Conservation (phyloP, 2,113 vertebrate genomes). For the Holacanthus passer region DNA sequence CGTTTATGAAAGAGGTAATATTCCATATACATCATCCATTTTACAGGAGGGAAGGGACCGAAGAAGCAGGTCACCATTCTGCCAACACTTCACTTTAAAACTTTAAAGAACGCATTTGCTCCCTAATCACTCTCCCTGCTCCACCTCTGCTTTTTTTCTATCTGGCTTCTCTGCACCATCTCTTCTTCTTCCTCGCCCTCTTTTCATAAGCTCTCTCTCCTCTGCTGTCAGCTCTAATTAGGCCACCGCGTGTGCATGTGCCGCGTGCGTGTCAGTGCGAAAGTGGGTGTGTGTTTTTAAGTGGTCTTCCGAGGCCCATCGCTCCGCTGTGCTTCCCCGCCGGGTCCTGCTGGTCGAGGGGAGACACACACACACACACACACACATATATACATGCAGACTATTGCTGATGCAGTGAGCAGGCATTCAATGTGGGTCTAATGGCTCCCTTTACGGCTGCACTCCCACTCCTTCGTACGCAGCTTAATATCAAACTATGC, state of each 20-base stretch:
- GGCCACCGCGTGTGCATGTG: conserved; percentile 26
- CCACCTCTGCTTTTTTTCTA: conserved; percentile 54
- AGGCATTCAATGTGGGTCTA: conserved; percentile 30
- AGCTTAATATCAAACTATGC: conserved; percentile 19
- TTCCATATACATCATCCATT: conserved; percentile 11
- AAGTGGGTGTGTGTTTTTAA: conserved; percentile 52
- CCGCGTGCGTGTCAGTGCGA: conserved; percentile 20
- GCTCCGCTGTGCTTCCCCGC: conserved; percentile 28
- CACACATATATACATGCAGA: not conserved
- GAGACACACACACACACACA: conserved; percentile 28
- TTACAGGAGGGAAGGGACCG: conserved; percentile 23
- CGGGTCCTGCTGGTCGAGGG: conserved; percentile 17
- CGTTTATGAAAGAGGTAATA: conserved; percentile 1
- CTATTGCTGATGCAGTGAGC: conserved; percentile 51
- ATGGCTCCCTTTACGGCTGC: conserved; percentile 43
- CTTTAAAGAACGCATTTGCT: conserved; percentile 50
- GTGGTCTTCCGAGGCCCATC: conserved; percentile 62
- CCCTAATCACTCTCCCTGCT: conserved; percentile 46
- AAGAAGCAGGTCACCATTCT: conserved; percentile 43
- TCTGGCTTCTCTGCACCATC: conserved; percentile 25
- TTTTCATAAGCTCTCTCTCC: conserved; percentile 43
- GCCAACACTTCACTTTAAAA: conserved; percentile 63
- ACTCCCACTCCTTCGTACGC: conserved; percentile 24
- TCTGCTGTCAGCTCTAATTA: conserved; percentile 65
- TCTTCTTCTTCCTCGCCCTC: conserved; percentile 4